Percentiles rank a stretch among this genome's conserved stretches.
phyloP scores from a whole-genome alignment of 1,140 invertebrate genomes.

The Octopus sinensis region DNA sequence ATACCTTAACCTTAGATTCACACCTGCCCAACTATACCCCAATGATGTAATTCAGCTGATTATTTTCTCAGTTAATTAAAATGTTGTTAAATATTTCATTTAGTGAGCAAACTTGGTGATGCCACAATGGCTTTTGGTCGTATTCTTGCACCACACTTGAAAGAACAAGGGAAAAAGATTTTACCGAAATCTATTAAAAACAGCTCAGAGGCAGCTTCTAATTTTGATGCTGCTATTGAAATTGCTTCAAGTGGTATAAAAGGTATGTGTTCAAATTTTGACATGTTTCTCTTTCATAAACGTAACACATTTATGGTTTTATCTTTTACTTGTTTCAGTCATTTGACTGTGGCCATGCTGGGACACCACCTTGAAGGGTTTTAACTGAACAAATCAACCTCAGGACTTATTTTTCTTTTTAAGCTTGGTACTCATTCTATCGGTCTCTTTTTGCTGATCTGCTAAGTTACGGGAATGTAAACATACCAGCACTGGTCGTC shows the following conservation, averaged over 20 bases:
- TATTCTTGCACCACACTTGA: conserved; percentile 68
- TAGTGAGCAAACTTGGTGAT: conserved; percentile 66
- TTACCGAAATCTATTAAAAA: conserved; percentile 61
- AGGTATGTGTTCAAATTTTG: conserved; percentile 45
- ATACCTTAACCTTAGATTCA: too few relatives aligned
- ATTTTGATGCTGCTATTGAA: conserved; percentile 65
- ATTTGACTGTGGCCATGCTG: not conserved
- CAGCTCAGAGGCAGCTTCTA: conserved; percentile 61
- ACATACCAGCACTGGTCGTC: too few relatives aligned
- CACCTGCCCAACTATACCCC: too few relatives aligned
- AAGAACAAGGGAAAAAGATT: conserved; percentile 64
- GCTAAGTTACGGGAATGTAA: too few relatives aligned
- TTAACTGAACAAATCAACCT: not conserved
- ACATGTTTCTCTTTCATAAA: not conserved
- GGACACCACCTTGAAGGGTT: not conserved
- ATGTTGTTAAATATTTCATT: conserved; percentile 16
- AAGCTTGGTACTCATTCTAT: not conserved
- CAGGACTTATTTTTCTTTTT: not conserved
- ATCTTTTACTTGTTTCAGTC: not conserved
- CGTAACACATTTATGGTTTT: not conserved
- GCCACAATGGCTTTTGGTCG: conserved; percentile 66
- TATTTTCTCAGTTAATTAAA: too few relatives aligned
- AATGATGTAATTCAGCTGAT: too few relatives aligned
- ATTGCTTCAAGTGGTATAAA: conserved; percentile 69
- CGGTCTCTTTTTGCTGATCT: not conserved